Percentiles rank a stretch among this genome's conserved stretches.
Conservation (phyloP, 2,113 vertebrate species). For the Rhadina sibilatrix region DNA sequence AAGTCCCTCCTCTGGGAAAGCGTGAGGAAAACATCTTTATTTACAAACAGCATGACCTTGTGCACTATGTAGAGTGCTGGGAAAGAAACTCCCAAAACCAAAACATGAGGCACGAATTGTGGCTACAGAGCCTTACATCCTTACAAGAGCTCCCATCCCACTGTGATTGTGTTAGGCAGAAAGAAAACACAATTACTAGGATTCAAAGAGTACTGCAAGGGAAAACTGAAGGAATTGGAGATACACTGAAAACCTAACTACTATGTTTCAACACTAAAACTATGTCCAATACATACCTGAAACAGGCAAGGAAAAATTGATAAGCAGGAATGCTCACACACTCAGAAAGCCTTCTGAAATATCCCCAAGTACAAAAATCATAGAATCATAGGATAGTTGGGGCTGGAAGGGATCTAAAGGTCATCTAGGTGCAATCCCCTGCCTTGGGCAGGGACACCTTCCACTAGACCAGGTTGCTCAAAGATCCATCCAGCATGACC, state of each 20-base stretch:
- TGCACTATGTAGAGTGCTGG: no score
- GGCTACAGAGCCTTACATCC: neutral
- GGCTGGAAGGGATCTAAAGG: neutral
- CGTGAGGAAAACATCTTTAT: no score
- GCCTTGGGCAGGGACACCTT: neutral
- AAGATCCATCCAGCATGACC: neutral
- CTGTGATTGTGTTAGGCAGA: neutral
- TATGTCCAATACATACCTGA: neutral
- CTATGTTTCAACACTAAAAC: neutral
- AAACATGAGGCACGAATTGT: no score
- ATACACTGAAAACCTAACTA: neutral
- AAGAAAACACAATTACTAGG: neutral
- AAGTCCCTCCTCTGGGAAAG: no score
- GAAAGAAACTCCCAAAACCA: no score
- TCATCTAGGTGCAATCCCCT: neutral
- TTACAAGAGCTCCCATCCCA: neutral
- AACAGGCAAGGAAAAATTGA: neutral
- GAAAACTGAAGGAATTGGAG: neutral
- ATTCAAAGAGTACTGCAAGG: neutral
- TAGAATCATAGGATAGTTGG: neutral
- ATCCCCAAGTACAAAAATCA: neutral
- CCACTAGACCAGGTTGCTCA: neutral
- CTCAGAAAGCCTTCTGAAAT: neutral
- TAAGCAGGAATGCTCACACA: neutral
- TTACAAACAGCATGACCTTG: no score